Evolutionary conservation across 2,797 vertebrate species (phyloP), one percentile per base, ranked within the genome.

Genomic region (Sebastiscus tertius): DNA sequence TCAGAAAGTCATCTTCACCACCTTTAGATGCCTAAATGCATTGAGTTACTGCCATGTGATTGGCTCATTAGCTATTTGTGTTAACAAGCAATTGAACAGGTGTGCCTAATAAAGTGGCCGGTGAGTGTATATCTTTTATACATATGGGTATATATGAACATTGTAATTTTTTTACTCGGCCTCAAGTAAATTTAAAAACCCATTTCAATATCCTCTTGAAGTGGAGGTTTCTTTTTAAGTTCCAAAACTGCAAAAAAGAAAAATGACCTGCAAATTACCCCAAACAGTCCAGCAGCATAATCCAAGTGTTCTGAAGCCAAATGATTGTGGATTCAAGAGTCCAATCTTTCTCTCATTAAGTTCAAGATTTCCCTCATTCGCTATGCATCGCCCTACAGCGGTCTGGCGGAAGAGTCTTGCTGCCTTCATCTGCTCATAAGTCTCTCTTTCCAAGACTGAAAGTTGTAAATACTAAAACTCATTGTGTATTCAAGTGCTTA

Each of bases 301-400:
- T 75, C 61, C 39, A 68, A 86, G 49, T 73, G 8, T 75, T 79
- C 62, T 16, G 75, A 78, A 81, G 86, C 73, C 75, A 85, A 88
- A 85, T 65, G 16, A 74, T 84, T 81, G 66, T 76, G 64, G 31
- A 82, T 79, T 79, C 56, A 79, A 49, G 70, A 71, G 73, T 75
- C 68, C 80, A 87, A 56, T 49, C 68, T 77, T 65, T 77, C 60
- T 58, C 75, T 89, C 81, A 88, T 89, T 91, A 86, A 83, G 62
- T 75, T 26, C 20, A 6, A 39, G 29, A 85, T 80, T 67, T 55
- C 31, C 65, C 52, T 81, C 54, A 69, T 80, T 84, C 52, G 4
- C 36, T 54, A 56, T 75, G 61, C 27, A 58, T 87, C 72, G 61
- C 33, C 67, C 76, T 14, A 22, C 75, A 79, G 77, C 86, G 20